phyloP scores from a whole-genome alignment of 2,113 vertebrate genomes.

The Etheostoma cragini region DNA sequence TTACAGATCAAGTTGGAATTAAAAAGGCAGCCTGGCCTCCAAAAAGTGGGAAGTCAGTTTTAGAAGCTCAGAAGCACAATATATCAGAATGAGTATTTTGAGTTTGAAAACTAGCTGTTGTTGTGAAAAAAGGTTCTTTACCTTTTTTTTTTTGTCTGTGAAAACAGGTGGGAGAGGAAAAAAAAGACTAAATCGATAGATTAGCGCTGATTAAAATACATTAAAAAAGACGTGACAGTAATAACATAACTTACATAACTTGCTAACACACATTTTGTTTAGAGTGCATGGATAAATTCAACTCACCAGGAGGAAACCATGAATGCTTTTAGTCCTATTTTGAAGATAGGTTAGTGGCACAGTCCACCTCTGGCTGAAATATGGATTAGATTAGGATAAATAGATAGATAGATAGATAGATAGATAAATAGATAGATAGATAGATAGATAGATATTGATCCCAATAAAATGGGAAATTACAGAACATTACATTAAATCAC shows the following conservation, averaged over 20 bases:
- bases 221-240: no score
- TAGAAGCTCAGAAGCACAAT: background rate
- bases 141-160: no score
- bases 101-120: background rate
- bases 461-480: no score
- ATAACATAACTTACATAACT: no score
- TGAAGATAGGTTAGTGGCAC: background rate
- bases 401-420: no score
- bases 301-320: background rate
- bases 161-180: no score
- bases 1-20: background rate
- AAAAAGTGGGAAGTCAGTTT: background rate
- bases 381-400: background rate
- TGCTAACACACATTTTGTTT: background rate
- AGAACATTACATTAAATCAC: no score
- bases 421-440: no score
- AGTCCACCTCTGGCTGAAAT: background rate
- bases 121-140: background rate
- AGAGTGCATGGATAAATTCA: background rate
- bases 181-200: no score
- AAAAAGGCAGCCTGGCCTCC: background rate
- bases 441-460: no score
- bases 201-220: no score
- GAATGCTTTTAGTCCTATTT: background rate
- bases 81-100: background rate